phyloP scores from a whole-genome alignment of 1,140 invertebrate genomes.

The Cherax destructor region DNA sequence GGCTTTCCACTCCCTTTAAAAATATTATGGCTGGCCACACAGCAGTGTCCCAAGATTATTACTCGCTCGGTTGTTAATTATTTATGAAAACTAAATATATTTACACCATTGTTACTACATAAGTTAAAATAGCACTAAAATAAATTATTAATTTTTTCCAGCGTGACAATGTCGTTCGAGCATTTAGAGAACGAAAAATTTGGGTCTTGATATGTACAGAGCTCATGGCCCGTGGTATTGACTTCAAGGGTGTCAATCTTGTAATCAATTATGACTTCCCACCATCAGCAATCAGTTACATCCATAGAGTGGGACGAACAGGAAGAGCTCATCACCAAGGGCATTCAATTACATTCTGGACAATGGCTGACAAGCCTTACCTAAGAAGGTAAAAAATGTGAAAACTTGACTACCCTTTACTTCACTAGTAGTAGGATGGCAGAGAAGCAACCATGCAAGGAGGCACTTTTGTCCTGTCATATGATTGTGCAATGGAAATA shows the following conservation, averaged over 20 bases:
- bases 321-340: conserved; percentile 93
- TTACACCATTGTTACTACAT: too few species aligned
- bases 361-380: conserved; percentile 83
- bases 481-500: too few species aligned
- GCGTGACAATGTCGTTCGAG: conserved; percentile 91
- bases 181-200: conserved; percentile 93
- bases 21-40: too few species aligned
- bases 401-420: not conserved
- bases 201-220: conserved; percentile 99
- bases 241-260: conserved; percentile 97
- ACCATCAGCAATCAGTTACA: conserved; percentile 91
- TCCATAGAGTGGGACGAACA: conserved; percentile 94
- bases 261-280: conserved; percentile 99
- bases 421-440: too few species aligned
- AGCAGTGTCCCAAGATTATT: too few species aligned
- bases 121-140: not conserved
- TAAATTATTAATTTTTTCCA: conserved; percentile 74
- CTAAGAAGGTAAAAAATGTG: conserved; percentile 58
- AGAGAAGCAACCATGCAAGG: too few species aligned
- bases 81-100: too few species aligned
- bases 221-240: conserved; percentile 96
- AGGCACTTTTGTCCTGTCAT: too few species aligned
- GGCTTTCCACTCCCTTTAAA: too few species aligned
- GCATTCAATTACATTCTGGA: conserved; percentile 95
- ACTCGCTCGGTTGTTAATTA: too few species aligned